Conservation (phyloP, 2,797 vertebrate genomes). For the Malacoctenus gilli region DNA sequence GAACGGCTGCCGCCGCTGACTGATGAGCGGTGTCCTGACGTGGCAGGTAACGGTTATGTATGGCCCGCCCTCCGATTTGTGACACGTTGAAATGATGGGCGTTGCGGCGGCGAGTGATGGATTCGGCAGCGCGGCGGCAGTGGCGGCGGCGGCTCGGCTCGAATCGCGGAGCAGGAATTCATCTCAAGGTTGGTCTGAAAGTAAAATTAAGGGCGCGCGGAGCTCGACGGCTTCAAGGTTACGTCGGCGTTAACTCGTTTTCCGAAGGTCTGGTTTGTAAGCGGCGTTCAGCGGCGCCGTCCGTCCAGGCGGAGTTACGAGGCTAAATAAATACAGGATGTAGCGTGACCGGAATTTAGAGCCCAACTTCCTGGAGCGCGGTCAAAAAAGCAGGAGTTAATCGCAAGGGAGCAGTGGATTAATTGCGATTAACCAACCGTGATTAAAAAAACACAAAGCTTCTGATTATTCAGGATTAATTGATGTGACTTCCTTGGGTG, state of each 20-base stretch:
- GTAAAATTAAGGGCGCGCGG: conserved; percentile 58
- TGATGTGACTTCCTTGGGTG: too few species aligned
- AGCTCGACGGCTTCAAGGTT: conserved; percentile 60
- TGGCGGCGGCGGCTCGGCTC: conserved; percentile 42
- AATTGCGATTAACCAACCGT: too few species aligned
- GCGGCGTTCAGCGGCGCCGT: conserved; percentile 25
- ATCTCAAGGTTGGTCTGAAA: conserved; percentile 69
- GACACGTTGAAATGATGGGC: conserved; percentile 73
- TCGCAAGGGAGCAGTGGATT: too few species aligned
- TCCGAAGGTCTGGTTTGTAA: neutral
- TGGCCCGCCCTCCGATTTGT: conserved; percentile 52
- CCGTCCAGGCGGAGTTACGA: conserved; percentile 14
- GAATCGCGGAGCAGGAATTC: conserved; percentile 54
- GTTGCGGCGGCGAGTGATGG: conserved; percentile 56
- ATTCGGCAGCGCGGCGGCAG: conserved; percentile 38
- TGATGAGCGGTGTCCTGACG: conserved; percentile 66
- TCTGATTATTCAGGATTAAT: too few species aligned
- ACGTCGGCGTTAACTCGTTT: conserved; percentile 40
- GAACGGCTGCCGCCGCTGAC: conserved; percentile 54
- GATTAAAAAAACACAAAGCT: too few species aligned
- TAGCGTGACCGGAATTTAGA: too few species aligned
- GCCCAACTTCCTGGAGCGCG: too few species aligned
- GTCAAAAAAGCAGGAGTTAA: too few species aligned
- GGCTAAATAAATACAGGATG: conserved; percentile 24
- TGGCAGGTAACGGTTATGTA: conserved; percentile 72